Evolutionary conservation across 2,113 vertebrate genomes (phyloP).

Genomic region (Sterrhoptilus dennistouni): DNA sequence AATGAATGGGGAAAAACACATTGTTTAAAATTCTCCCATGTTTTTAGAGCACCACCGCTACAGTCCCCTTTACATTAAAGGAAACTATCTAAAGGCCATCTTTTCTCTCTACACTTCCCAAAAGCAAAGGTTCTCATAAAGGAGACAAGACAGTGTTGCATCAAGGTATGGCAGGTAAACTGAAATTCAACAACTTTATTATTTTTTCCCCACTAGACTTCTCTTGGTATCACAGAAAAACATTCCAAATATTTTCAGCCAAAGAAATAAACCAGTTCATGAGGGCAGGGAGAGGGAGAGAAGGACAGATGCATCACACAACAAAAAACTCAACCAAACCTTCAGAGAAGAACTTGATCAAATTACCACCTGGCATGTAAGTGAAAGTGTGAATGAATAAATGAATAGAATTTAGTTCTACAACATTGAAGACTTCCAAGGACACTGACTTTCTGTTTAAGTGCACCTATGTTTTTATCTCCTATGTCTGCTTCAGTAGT

Average conservation of each 20-base stretch:
- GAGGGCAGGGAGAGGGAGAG: fast-evolving
- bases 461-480: background rate
- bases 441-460: background rate
- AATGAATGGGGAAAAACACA: fast-evolving
- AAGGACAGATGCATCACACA: background rate
- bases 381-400: background rate
- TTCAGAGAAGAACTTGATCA: background rate
- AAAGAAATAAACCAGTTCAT: background rate
- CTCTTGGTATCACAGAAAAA: background rate
- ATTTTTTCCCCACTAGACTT: background rate
- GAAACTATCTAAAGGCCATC: background rate
- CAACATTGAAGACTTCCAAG: background rate
- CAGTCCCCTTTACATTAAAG: background rate
- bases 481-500: background rate
- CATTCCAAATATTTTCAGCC: background rate
- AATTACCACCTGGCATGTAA: background rate
- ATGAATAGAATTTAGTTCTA: background rate
- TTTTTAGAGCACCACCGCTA: background rate
- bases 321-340: background rate
- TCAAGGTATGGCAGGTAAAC: background rate
- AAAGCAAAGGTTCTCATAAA: background rate
- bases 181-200: background rate
- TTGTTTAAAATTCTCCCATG: background rate
- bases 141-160: background rate
- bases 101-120: background rate